A percentile compares a stretch with the other conserved stretches of the same genome.
Conservation (phyloP, 53 echinoderm and acorn worm species). For the Paracentrotus lividus region DNA sequence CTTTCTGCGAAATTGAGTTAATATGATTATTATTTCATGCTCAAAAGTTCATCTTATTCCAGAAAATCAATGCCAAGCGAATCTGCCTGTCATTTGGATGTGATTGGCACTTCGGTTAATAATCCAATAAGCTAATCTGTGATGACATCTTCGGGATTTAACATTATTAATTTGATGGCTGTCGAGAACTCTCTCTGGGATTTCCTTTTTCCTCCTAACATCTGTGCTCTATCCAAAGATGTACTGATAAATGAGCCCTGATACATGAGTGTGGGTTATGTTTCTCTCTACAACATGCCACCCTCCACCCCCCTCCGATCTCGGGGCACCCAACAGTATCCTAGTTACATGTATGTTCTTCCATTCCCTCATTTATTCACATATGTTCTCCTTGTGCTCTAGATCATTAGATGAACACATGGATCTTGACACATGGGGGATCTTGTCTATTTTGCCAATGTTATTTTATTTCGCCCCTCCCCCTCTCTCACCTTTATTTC, state of each 20-base stretch:
- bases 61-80: not conserved
- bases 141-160: slow-evolving; percentile 34
- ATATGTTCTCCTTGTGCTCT: not conserved
- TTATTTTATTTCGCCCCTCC: not conserved
- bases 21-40: not conserved
- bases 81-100: slow-evolving; percentile 25
- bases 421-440: not conserved
- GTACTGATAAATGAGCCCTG: not conserved
- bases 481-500: not conserved
- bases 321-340: too few relatives aligned
- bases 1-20: too few relatives aligned
- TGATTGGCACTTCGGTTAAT: slow-evolving; percentile 49
- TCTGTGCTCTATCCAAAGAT: slow-evolving; percentile 16
- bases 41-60: not conserved
- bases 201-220: not conserved
- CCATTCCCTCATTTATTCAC: not conserved
- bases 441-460: not conserved
- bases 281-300: not conserved
- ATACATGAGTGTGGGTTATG: not conserved
- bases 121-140: slow-evolving; percentile 46
- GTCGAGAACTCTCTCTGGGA: not conserved
- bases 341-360: too few relatives aligned
- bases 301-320: not conserved
- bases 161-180: slow-evolving; percentile 5
- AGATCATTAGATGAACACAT: not conserved